Conservation (phyloP, 2,113 vertebrate genomes). For the Nanorana parkeri region DNA sequence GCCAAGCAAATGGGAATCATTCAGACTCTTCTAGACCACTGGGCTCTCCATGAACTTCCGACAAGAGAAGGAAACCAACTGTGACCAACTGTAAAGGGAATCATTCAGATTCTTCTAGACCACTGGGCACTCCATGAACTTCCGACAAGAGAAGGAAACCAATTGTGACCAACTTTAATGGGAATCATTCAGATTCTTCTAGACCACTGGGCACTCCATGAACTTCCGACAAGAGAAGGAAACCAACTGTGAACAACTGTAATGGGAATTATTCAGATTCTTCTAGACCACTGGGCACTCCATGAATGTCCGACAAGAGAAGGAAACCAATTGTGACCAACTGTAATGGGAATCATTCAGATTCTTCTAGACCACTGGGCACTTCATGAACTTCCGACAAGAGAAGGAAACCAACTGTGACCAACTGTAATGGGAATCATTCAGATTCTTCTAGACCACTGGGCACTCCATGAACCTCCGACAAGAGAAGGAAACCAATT, state of each 20-base stretch:
- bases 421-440: no score
- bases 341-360: no score
- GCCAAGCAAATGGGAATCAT: constrained; percentile 70
- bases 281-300: constrained; percentile 54
- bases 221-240: background rate
- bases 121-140: constrained; percentile 30
- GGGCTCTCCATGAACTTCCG: constrained; percentile 28
- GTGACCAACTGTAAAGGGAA: constrained; percentile 42
- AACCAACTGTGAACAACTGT: background rate
- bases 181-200: constrained; percentile 70
- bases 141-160: background rate
- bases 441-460: no score
- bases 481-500: no score
- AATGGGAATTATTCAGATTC: constrained; percentile 68
- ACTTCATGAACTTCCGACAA: no score
- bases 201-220: constrained; percentile 46
- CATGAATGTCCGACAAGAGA: constrained; percentile 6
- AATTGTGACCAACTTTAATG: background rate
- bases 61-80: background rate
- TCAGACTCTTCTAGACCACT: constrained; percentile 66
- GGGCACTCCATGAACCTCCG: no score
- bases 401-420: no score
- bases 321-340: background rate
- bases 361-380: no score
- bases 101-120: constrained; percentile 68